Evolutionary conservation across 1,140 invertebrate species (phyloP).

Genomic region (Procambarus clarkii): DNA sequence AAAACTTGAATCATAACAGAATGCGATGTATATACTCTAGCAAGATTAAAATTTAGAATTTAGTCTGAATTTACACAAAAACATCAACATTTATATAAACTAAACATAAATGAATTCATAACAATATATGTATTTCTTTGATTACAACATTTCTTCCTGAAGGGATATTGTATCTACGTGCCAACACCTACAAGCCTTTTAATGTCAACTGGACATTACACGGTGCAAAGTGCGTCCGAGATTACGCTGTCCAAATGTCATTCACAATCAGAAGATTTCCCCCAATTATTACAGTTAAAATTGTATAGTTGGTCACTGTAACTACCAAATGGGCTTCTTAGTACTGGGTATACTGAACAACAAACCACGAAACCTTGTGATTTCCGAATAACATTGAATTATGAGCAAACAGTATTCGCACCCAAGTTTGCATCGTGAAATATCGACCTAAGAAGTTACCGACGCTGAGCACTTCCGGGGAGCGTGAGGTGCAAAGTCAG

Average conservation of each 20-base stretch:
- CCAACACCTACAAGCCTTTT: not conserved
- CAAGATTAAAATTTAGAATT: too few species aligned
- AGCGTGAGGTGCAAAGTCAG: conserved; percentile 38
- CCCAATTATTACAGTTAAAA: too few species aligned
- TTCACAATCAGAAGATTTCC: not conserved
- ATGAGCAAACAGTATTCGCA: not conserved
- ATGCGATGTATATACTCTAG: too few species aligned
- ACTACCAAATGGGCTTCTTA: too few species aligned
- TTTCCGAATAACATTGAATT: not conserved
- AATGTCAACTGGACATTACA: not conserved
- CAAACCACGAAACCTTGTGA: too few species aligned
- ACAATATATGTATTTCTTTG: not conserved
- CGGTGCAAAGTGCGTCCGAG: not conserved
- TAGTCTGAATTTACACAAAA: too few species aligned
- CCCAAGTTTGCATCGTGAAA: conserved; percentile 5
- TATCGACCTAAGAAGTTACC: conserved; percentile 39
- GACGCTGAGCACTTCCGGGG: conserved; percentile 42
- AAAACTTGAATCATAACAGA: too few species aligned
- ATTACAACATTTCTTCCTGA: not conserved
- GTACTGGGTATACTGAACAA: too few species aligned
- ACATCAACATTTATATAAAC: too few species aligned
- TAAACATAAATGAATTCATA: too few species aligned
- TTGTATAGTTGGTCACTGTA: too few species aligned
- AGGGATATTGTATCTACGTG: not conserved
- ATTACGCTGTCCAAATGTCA: not conserved